Conservation (phyloP, 1,140 invertebrate genomes). For the Drosophila micromelanica region DNA sequence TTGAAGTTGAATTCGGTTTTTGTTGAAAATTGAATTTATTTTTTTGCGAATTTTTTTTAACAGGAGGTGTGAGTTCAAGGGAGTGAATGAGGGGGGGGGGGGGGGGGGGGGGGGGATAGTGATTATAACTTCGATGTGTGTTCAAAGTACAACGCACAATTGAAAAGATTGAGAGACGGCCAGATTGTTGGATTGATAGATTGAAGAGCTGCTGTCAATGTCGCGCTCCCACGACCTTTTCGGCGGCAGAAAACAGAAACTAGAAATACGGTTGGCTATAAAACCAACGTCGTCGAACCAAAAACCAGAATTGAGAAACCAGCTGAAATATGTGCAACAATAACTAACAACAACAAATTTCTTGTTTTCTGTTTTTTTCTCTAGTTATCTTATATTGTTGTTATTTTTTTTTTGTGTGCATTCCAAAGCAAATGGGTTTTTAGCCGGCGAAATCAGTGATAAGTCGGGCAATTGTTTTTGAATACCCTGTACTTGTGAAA, state of each 20-base stretch:
- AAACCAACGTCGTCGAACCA: conserved; percentile 1
- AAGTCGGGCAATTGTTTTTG: too few species aligned
- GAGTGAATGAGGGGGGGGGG: too few species aligned
- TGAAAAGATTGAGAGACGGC: not conserved
- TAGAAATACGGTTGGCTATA: conserved; percentile 34
- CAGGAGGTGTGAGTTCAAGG: too few species aligned
- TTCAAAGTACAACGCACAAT: conserved; percentile 10
- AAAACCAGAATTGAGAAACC: conserved; percentile 23
- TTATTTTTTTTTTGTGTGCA: too few species aligned
- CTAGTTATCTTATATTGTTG: too few species aligned
- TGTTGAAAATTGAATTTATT: not conserved
- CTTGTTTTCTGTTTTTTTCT: not conserved
- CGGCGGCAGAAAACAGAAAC: conserved; percentile 6
- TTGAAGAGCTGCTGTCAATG: conserved; percentile 56
- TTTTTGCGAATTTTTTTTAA: not conserved
- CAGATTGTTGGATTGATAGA: not conserved
- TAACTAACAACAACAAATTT: conserved; percentile 11
- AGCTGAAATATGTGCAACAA: conserved; percentile 7
- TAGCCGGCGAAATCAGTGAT: too few species aligned
- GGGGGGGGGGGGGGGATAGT: not conserved
- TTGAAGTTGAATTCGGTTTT: conserved; percentile 34
- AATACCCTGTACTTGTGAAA: too few species aligned
- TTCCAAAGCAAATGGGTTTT: too few species aligned
- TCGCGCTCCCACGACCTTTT: conserved; percentile 71
- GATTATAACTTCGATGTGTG: conserved; percentile 7